Base-by-base conservation (phyloP, 2,113 vertebrate species). In the Oreocharis arfaki region DNA sequence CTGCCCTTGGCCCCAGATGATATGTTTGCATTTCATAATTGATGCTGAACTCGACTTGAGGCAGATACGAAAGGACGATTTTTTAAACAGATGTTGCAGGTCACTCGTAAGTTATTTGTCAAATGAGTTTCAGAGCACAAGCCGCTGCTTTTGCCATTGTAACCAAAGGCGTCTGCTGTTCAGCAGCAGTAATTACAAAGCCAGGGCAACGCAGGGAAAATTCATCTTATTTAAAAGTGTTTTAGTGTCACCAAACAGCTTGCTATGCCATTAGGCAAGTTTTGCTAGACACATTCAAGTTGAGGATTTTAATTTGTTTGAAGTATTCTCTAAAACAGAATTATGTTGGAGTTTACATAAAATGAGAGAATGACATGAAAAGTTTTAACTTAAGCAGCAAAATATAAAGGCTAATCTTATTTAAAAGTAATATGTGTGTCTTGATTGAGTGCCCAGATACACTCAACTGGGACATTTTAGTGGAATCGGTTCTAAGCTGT, bases 301-400 rank as follows among this genome's bases (percentile, higher is more conserved):
- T 97, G 97, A 98, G 97, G 97, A 97, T 98, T 98, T 98, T 98
- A 98, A 98, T 98, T 98, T 98, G 96, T 97, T 97, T 97, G 96
- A 98, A 97, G 97, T 98, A 96, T 98, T 98, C 97, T 96, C 97
- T 97, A 93, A 96, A 98, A 97, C 97, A 97, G 98, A 98, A 98
- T 98, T 98, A 98, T 95, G 97, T 89, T 97, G 96, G 97, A 98
- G 98, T 98, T 98, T 98, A 98, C 98, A 97, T 98, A 98, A 98
- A 98, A 98, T 97, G 96, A 97, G 97, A 98, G 98, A 98, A 98
- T 98, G 98, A 98, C 98, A 98, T 98, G 98, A 98, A 98, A 98
- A 98, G 98, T 98, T 98, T 98, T 98, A 98, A 98, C 97, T 98
- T 98, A 98, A 98, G 98, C 98, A 98, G 98, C 98, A 98, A 98